Evolutionary conservation across 2,113 vertebrate species (phyloP).

Genomic region (Onychostoma macrolepis): DNA sequence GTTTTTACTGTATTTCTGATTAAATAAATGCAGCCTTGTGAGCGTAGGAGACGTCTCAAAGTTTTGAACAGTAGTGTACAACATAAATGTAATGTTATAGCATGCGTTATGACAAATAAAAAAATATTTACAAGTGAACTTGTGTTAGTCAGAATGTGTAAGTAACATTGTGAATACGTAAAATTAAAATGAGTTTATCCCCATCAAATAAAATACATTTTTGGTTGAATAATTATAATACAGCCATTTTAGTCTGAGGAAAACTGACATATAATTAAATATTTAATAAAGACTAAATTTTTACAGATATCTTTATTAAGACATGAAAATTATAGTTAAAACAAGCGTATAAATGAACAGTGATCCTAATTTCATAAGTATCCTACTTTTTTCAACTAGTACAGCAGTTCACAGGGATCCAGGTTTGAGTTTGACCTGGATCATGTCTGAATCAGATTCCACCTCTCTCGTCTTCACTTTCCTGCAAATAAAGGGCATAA

Average conservation of each 20-base stretch:
- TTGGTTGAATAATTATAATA: not conserved
- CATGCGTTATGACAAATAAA: too few relatives aligned
- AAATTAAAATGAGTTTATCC: too few relatives aligned
- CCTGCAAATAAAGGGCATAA: not conserved
- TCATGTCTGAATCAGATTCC: not conserved
- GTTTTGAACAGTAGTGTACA: too few relatives aligned
- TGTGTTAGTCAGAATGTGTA: too few relatives aligned
- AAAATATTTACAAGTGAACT: too few relatives aligned
- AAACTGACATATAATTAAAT: not conserved
- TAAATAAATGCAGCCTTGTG: too few relatives aligned
- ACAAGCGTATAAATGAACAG: not conserved
- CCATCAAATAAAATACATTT: too few relatives aligned
- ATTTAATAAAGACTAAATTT: not conserved
- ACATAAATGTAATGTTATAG: too few relatives aligned
- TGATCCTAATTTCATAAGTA: not conserved
- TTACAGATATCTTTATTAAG: not conserved
- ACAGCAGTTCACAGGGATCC: not conserved
- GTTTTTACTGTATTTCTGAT: too few relatives aligned
- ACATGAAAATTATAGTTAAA: not conserved
- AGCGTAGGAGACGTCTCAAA: too few relatives aligned
- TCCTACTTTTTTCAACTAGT: not conserved
- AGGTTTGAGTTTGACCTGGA: not conserved
- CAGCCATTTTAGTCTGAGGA: not conserved
- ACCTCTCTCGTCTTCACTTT: not conserved
- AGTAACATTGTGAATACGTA: too few relatives aligned